A percentile compares a stretch with the other conserved stretches of the same genome.
phyloP scores from a whole-genome alignment of 2,888 invertebrate genomes.

The Emmelina monodactyla region DNA sequence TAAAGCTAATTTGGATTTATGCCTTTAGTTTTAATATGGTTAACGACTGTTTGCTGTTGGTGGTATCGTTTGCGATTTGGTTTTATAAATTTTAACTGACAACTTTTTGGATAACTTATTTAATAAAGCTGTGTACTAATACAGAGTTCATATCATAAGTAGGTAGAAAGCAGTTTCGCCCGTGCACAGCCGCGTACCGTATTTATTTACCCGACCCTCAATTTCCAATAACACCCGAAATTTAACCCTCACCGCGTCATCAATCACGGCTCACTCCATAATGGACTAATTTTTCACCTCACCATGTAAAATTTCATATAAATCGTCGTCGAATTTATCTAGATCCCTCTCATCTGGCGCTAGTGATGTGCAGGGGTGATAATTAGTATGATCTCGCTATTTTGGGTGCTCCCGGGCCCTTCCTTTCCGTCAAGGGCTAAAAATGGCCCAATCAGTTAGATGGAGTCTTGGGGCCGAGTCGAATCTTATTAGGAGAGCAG shows the following conservation, averaged over 20 bases:
- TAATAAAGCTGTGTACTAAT: too few relatives aligned
- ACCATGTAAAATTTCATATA: conserved; percentile 35
- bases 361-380: conserved; percentile 33
- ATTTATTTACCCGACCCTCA: too few relatives aligned
- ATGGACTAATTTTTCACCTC: neutral
- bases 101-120: too few relatives aligned
- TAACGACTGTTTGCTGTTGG: too few relatives aligned
- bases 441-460: conserved; percentile 63
- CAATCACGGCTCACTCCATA: neutral
- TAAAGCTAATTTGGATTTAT: conserved; percentile 15
- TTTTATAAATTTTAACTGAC: too few relatives aligned
- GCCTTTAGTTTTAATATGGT: neutral
- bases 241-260: too few relatives aligned
- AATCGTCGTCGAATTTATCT: conserved; percentile 38
- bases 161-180: too few relatives aligned
- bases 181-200: too few relatives aligned
- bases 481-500: neutral
- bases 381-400: conserved; percentile 57
- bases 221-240: too few relatives aligned
- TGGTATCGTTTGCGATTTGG: neutral
- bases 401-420: conserved; percentile 28
- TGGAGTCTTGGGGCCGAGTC: conserved; percentile 19
- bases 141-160: too few relatives aligned
- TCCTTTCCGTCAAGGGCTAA: conserved; percentile 38
- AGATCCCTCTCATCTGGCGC: conserved; percentile 20